These are phyloP conservation scores for Baccha elongata DNA, from an alignment of 2,888 invertebrate species.

Conservation along the genomic window DNA sequence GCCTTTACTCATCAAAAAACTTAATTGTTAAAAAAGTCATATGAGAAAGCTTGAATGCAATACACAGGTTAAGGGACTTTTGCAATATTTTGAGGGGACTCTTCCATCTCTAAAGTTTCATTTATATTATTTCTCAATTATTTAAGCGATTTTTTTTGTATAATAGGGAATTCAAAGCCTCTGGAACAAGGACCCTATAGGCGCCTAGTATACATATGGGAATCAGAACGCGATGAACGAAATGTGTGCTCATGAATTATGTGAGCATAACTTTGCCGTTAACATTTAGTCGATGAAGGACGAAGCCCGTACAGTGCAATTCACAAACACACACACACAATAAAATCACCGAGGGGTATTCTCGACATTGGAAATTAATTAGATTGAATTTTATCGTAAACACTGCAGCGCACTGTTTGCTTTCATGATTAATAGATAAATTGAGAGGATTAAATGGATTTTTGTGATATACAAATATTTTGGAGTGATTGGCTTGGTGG, in stretches of 20 bases:
- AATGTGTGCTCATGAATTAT: slow-evolving; percentile 50
- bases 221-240: too few relatives aligned
- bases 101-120: slow-evolving; percentile 15
- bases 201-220: not conserved
- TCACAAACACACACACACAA: not conserved
- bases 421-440: slow-evolving; percentile 61
- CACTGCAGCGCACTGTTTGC: slow-evolving; percentile 48
- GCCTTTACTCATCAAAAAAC: too few relatives aligned
- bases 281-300: not conserved
- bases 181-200: not conserved
- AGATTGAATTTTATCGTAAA: slow-evolving; percentile 66
- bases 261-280: slow-evolving; percentile 63
- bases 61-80: slow-evolving; percentile 21
- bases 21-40: too few relatives aligned
- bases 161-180: not conserved
- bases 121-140: slow-evolving; percentile 43
- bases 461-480: slow-evolving; percentile 32
- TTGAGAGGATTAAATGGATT: slow-evolving; percentile 55
- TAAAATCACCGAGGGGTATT: slow-evolving; percentile 38
- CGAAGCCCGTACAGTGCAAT: not conserved
- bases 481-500: not conserved
- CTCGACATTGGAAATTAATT: slow-evolving; percentile 69
- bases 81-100: slow-evolving; percentile 28
- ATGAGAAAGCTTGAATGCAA: too few relatives aligned
- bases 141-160: slow-evolving; percentile 57